Percentiles rank a stretch among this genome's conserved stretches.
Conservation (phyloP, 2,113 vertebrate species). For the Menura novaehollandiae region DNA sequence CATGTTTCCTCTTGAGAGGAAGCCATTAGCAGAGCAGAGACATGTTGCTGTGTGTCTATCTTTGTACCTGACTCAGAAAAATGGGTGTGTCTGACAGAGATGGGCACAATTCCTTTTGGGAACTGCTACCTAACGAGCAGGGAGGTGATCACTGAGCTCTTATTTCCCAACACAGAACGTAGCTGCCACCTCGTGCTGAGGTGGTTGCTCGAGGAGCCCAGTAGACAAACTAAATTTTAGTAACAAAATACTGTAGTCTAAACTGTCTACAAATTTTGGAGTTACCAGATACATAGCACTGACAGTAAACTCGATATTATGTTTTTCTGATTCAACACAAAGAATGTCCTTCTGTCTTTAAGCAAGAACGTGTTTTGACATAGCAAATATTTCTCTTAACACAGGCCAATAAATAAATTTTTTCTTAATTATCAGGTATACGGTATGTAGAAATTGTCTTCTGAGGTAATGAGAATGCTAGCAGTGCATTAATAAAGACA, state of each 20-base stretch:
- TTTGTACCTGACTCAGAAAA: neutral
- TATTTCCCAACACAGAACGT: neutral
- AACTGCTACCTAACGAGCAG: neutral
- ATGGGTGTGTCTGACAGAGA: neutral
- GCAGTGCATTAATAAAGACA: conserved; percentile 46
- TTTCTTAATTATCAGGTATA: conserved; percentile 5
- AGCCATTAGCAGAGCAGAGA: neutral
- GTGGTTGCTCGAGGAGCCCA: neutral
- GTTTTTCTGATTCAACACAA: conserved; percentile 20
- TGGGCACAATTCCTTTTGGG: neutral
- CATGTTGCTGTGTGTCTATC: neutral
- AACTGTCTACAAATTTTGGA: neutral
- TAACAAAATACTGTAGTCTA: neutral
- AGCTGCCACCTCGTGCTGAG: neutral
- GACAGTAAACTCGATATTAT: neutral
- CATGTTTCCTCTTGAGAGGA: neutral
- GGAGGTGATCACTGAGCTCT: neutral
- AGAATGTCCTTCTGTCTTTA: neutral
- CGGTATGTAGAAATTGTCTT: conserved; percentile 16
- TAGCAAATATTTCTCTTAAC: conserved; percentile 13
- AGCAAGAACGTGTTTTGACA: neutral
- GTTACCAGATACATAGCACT: neutral
- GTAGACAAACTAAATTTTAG: neutral
- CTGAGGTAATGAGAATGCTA: conserved; percentile 38
- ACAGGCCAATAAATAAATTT: conserved; percentile 10